These are phyloP conservation scores for Chinchilla lanigera DNA, from an alignment of 2,113 vertebrate species.

Conservation along the genomic window DNA sequence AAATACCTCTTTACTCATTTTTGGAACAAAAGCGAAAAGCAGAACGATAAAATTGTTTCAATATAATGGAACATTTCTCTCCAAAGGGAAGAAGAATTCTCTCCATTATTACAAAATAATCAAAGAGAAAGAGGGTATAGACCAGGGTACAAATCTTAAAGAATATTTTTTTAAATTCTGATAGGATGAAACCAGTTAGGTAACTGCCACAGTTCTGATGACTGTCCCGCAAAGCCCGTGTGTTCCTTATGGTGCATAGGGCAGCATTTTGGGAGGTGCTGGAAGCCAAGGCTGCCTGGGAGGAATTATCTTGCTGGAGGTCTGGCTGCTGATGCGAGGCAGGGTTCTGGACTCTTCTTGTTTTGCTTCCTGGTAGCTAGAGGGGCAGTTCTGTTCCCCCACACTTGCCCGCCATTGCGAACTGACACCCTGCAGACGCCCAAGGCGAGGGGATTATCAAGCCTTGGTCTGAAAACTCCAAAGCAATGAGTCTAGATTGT, in stretches of 20 bases:
- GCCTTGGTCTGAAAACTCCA: background rate
- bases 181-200: background rate
- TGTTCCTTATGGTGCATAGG: too few species aligned
- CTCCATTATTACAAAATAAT: slow-evolving; percentile 1
- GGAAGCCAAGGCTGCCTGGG: background rate
- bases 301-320: background rate
- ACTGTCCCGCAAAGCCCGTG: background rate
- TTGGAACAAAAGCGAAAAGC: background rate
- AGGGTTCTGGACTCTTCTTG: rapidly evolving
- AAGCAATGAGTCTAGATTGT: background rate
- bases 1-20: slow-evolving; percentile 36
- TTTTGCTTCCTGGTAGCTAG: background rate
- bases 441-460: background rate
- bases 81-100: background rate
- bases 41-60: slow-evolving; percentile 13
- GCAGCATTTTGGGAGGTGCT: too few species aligned
- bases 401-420: background rate
- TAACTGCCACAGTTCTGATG: background rate
- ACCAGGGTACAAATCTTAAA: background rate
- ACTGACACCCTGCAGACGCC: background rate
- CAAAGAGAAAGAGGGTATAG: background rate
- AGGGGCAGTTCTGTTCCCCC: background rate
- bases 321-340: too few species aligned
- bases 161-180: background rate
- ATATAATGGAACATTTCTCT: background rate